Percentiles rank a stretch among this genome's conserved stretches.
These are phyloP conservation scores for Leucoraja erinaceus DNA, from an alignment of 2,113 vertebrate species.

Conservation along the genomic window DNA sequence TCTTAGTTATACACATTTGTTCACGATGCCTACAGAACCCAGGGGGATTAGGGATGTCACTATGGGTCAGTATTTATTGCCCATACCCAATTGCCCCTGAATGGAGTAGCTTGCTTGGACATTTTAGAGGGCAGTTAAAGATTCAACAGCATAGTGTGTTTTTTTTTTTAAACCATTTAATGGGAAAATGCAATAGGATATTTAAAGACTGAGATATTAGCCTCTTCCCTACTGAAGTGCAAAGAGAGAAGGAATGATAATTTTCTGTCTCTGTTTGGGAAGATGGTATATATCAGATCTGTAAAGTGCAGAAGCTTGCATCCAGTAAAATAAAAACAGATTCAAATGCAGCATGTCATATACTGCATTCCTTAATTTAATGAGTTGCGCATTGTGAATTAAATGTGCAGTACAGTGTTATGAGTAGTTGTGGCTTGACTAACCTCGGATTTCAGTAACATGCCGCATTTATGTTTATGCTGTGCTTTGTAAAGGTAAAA, in stretches of 20 bases:
- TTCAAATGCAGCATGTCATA: too few species aligned
- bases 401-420: background rate
- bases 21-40: too few species aligned
- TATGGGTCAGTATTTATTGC: too few species aligned
- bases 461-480: background rate
- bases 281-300: background rate
- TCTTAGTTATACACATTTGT: too few species aligned
- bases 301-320: background rate
- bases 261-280: background rate
- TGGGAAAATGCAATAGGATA: too few species aligned
- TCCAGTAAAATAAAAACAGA: background rate
- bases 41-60: too few species aligned
- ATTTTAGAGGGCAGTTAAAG: too few species aligned
- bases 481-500: background rate
- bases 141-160: too few species aligned
- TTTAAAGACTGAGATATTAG: too few species aligned
- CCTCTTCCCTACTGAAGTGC: background rate
- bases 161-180: too few species aligned
- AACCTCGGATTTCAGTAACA: background rate
- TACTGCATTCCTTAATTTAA: background rate
- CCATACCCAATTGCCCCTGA: too few species aligned
- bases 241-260: background rate
- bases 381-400: background rate
- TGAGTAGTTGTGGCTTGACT: background rate
- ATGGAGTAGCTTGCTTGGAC: too few species aligned